Base-by-base conservation (phyloP, 2,888 invertebrate species). In the Phanerotoma sp. region DNA sequence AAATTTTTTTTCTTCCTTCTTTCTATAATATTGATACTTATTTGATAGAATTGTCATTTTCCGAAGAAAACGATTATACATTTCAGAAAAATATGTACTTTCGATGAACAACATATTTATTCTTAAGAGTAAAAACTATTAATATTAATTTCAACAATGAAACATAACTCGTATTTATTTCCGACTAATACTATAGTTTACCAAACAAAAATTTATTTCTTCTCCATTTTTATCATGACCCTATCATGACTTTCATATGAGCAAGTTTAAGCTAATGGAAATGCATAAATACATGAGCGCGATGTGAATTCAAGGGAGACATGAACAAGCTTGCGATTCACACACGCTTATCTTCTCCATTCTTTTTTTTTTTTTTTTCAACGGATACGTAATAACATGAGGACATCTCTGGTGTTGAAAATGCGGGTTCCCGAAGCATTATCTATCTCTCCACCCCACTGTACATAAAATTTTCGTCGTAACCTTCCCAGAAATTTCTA, bases 201-300 rank as follows among this genome's bases (percentile, higher is more conserved):
- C 15, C 20, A 15, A 49, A 30, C 13, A 13, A 32, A 48, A 48
- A 48, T 40, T 45, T 38, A 35, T 44, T 44, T 51, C 40, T 51
- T 25, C 41, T 45, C n/a, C n/a, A n/a, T n/a, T 45, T 50, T 42
- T 50, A 45, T 44, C 22, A 54, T 47, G 53, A 54, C 53, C 48
- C 53, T 53, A 47, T 53, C 47, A 42, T 51, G 55, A 46, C 38
- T 41, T 48, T 30, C 47, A 25, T 21, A 41, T 41, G 47, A 33
- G 10, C n/a, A 18, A 35, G 28, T 28, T 44, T 48, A 37, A 50
- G 49, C 54, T 38, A 37, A 59, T 57, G 58, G 61, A 72, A 75
- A 75, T 75, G 72, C 72, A 75, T 75, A 75, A 75, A 75, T 75
- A 74, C 73, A 75, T 75, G 74, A 75, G 68, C 66, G 65, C 62